Evolutionary conservation across 2,888 invertebrate genomes (phyloP), one percentile per base, ranked within the genome.

Genomic region (Lysandra bellargus): DNA sequence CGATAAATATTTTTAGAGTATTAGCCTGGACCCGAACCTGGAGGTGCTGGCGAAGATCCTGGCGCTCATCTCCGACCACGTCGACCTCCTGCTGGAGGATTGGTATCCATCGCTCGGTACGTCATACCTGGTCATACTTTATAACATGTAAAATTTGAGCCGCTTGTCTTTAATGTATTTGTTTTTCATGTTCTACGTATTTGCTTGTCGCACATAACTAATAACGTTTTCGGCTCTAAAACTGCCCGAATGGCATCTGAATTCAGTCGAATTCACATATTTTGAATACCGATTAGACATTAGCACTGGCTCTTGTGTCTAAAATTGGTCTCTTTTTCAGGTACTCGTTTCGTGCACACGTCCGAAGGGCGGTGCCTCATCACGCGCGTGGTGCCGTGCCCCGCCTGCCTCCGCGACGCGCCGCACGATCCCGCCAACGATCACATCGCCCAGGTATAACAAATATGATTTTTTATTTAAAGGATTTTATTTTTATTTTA

Each of bases 301-400:
- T 44, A 1, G 7, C 7, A 7, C 7, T 44, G 7, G 7, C 40
- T 7, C 40, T 44, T 44, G 40, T 44, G 7, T 53, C 4, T 53
- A 14, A 53, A 14, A 3, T 14, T 4, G 4, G 14, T 69, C 1
- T 33, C 69, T 69, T 64, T 12, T 44, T 0, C 85, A 95, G 99
- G 99, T 33, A 99, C 99, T 0, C 96, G 99, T 69, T 99, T 99
- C 92, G 98, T 99, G 2, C 99, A 99, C 90, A 99, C 99, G 0
- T 99, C 99, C 0, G 99, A 99, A 85, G 99, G 99, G 0, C 96
- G 98, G 85, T 97, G 99, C 89, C 95, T 99, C 64, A 98, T 99
- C 78, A 99, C 99, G 0, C 96, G 99, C 12, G 91, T 99, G 79
- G 97, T 99, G 82, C 98, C 99, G 0, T 99, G 99, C 88, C 98